phyloP scores from a whole-genome alignment of 2,888 invertebrate genomes.

The Pyrrhosoma nymphula region DNA sequence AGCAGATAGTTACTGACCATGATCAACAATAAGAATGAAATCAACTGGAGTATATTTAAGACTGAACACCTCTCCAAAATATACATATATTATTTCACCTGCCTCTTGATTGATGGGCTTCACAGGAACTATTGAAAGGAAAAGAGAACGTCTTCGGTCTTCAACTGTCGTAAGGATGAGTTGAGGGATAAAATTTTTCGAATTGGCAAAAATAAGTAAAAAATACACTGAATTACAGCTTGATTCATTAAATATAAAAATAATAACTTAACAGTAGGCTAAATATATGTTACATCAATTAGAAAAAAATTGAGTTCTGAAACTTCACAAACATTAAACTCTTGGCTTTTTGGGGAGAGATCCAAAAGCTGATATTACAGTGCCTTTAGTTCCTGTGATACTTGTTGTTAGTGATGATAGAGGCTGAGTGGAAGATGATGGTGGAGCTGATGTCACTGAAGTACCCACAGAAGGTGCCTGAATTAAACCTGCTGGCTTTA shows the following conservation, averaged over 20 bases:
- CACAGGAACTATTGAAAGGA: no score
- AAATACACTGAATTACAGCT: neutral
- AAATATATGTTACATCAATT: neutral
- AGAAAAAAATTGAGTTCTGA: no score
- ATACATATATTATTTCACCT: no score
- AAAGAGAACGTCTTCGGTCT: no score
- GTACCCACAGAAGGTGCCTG: constrained; percentile 77
- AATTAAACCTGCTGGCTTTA: constrained; percentile 74
- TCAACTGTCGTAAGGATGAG: no score
- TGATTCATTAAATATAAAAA: neutral
- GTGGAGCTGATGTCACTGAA: constrained; percentile 76
- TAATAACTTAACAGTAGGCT: neutral
- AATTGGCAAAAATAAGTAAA: neutral
- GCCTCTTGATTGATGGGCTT: no score
- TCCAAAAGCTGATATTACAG: constrained; percentile 95
- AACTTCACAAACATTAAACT: constrained; percentile 75
- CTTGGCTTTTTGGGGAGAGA: constrained; percentile 91
- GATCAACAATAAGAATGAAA: no score
- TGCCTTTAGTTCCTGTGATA: constrained; percentile 93
- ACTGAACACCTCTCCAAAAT: no score
- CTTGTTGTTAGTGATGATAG: constrained; percentile 86
- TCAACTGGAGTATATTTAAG: no score
- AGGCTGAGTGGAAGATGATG: constrained; percentile 78
- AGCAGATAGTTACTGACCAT: no score
- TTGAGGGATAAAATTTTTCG: no score